Evolutionary conservation across 2,113 vertebrate species (phyloP).

Genomic region (Corythornis vintsioides): DNA sequence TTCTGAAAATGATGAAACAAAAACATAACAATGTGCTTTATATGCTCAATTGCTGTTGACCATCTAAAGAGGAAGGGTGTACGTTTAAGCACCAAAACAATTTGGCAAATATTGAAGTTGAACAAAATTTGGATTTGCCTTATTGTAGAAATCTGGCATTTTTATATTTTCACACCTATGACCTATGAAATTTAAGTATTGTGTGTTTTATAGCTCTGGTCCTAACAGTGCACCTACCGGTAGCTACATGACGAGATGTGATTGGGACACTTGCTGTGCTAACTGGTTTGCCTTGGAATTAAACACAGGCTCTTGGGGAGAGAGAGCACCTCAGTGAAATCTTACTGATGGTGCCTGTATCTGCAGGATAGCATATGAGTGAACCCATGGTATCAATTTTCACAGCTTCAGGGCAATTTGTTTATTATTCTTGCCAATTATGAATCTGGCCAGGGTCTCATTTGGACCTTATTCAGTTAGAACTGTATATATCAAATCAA

Average conservation of each 20-base stretch:
- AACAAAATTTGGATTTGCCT: not conserved
- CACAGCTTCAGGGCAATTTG: not conserved
- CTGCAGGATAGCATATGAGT: not conserved
- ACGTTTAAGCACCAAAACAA: not conserved
- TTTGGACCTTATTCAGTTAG: not conserved
- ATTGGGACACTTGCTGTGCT: not conserved
- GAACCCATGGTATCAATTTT: not conserved
- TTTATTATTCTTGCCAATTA: not conserved
- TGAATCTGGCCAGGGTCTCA: not conserved
- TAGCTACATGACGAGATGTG: fast-evolving
- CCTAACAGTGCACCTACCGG: not conserved
- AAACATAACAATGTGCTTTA: not conserved
- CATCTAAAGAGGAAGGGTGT: not conserved
- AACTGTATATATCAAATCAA: not conserved
- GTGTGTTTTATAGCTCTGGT: not conserved
- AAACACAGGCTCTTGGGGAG: fast-evolving
- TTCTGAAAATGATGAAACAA: not conserved
- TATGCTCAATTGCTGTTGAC: not conserved
- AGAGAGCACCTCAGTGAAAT: not conserved
- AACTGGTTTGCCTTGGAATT: not conserved
- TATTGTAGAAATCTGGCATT: no score
- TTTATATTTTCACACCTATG: no score
- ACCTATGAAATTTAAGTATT: not conserved
- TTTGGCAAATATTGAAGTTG: not conserved
- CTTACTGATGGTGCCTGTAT: not conserved